phyloP scores from a whole-genome alignment of 2,888 invertebrate species.

The Ceriagrion tenellum region DNA sequence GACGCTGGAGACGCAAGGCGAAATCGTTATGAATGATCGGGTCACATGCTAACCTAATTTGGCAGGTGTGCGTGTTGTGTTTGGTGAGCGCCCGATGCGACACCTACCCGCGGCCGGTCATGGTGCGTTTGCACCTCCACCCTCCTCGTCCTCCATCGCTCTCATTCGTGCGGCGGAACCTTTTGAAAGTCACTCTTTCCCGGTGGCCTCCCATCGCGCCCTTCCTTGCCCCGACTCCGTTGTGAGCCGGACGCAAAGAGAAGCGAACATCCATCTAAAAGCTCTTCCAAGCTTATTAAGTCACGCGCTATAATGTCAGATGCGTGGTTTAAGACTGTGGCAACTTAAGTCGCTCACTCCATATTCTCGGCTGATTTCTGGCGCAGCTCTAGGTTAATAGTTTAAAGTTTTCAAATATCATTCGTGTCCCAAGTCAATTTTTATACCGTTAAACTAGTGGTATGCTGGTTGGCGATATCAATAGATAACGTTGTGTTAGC shows the following conservation, averaged over 20 bases:
- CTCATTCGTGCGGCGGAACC: constrained; percentile 33
- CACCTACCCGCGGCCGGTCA: constrained; percentile 27
- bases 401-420: background rate
- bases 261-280: background rate
- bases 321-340: background rate
- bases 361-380: background rate
- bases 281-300: background rate
- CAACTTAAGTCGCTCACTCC: background rate
- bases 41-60: constrained; percentile 41
- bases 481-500: too few relatives aligned
- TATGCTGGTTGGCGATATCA: too few relatives aligned
- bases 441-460: too few relatives aligned
- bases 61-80: constrained; percentile 39
- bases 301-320: background rate
- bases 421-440: background rate
- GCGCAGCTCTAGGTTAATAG: background rate
- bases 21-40: constrained; percentile 56
- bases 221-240: background rate
- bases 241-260: background rate
- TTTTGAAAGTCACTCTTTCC: constrained; percentile 31
- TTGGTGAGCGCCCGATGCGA: background rate
- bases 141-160: background rate
- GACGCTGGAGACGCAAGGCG: background rate
- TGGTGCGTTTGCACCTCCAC: background rate
- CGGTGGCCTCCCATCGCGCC: background rate